A percentile compares a stretch with the other conserved stretches of the same genome.
phyloP scores from a whole-genome alignment of 2,113 vertebrate species.

The Heloderma charlesbogerti region DNA sequence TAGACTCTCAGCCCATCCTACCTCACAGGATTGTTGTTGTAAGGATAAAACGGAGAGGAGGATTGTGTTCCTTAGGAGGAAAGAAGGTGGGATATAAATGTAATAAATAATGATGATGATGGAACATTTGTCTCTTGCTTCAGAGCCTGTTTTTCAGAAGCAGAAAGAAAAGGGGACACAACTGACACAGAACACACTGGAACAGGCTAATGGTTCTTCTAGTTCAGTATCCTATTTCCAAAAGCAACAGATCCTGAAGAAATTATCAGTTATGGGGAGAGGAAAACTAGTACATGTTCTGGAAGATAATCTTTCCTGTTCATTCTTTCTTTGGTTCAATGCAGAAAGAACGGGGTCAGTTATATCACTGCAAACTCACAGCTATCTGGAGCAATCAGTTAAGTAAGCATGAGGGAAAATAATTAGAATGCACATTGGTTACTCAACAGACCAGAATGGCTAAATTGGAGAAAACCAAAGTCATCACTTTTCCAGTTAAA shows the following conservation, averaged over 20 bases:
- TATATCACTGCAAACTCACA: conserved; percentile 61
- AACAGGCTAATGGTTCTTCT: background rate
- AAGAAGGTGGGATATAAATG: too few relatives aligned
- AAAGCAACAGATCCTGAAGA: background rate
- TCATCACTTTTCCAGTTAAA: conserved; percentile 53
- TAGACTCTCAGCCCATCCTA: too few relatives aligned
- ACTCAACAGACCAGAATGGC: conserved; percentile 56
- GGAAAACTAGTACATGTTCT: background rate
- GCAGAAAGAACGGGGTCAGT: conserved; percentile 58
- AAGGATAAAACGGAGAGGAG: too few relatives aligned
- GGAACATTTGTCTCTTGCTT: background rate
- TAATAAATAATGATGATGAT: too few relatives aligned
- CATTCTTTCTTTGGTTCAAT: conserved; percentile 62
- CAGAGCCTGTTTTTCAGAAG: background rate
- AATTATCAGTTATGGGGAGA: background rate
- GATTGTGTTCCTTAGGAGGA: too few relatives aligned
- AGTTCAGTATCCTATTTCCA: background rate
- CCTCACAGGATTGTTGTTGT: too few relatives aligned
- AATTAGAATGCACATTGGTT: conserved; percentile 60
- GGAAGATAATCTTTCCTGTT: conserved; percentile 60
- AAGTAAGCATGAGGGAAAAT: conserved; percentile 54
- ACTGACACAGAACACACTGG: background rate
- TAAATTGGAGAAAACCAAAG: conserved; percentile 53
- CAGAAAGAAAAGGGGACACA: background rate
- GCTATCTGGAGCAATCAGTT: conserved; percentile 60